Conservation (phyloP, 2,797 vertebrate genomes). For the Pachyuromys duprasi region DNA sequence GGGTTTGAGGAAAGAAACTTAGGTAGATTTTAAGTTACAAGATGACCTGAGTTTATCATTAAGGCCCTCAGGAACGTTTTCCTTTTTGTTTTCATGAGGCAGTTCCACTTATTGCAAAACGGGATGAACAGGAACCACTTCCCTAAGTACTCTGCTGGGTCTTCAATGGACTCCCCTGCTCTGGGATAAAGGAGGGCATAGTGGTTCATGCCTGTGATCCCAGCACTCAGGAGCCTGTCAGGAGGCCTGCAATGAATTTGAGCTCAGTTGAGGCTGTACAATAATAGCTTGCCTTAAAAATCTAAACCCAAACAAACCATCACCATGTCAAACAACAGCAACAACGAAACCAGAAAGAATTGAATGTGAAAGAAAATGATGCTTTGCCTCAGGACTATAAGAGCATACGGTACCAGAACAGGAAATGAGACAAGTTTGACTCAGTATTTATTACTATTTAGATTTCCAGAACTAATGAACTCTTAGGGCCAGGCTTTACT, state of each 20-base stretch:
- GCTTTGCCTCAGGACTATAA: neutral
- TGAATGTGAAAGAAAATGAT: neutral
- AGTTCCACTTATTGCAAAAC: neutral
- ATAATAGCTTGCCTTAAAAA: neutral
- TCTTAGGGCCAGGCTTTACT: neutral
- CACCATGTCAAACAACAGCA: neutral
- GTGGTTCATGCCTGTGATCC: neutral
- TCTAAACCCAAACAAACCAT: neutral
- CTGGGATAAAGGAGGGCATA: neutral
- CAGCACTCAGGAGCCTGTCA: neutral
- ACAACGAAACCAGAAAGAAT: neutral
- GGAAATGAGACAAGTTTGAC: neutral
- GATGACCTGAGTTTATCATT: neutral
- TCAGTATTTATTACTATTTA: neutral
- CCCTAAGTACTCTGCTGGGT: neutral
- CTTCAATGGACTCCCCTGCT: neutral
- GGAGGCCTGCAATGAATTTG: neutral
- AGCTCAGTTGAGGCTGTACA: neutral
- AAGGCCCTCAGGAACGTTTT: neutral
- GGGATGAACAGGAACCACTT: neutral
- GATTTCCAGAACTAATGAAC: neutral
- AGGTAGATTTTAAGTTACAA: neutral
- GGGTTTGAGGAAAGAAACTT: neutral
- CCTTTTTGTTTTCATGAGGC: neutral
- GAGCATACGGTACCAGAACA: neutral